A percentile compares a stretch with the other conserved stretches of the same genome.
phyloP scores from a whole-genome alignment of 1,140 invertebrate genomes.

The Drosophila bifasciata region DNA sequence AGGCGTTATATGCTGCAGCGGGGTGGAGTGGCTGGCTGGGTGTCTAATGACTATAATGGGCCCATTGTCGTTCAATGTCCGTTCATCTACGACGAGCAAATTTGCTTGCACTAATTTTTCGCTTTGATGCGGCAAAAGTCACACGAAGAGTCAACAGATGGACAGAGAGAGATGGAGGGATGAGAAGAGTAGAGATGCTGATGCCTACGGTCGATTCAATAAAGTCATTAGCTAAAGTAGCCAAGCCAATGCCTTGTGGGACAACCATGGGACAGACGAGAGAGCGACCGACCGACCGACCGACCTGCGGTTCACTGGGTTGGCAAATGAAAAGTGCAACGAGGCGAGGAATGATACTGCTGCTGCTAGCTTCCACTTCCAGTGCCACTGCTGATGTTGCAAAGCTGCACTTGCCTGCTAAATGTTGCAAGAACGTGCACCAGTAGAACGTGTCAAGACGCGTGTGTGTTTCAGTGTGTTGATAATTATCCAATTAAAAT shows the following conservation, averaged over 20 bases:
- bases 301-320: slow-evolving; percentile 63
- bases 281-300: background rate
- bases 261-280: slow-evolving; percentile 9
- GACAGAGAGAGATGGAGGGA: background rate
- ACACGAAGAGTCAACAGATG: slow-evolving; percentile 60
- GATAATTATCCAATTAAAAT: background rate
- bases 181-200: background rate
- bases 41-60: slow-evolving; percentile 36
- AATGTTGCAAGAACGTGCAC: slow-evolving; percentile 45
- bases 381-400: slow-evolving; percentile 28
- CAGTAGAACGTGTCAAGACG: slow-evolving; percentile 31
- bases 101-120: slow-evolving; percentile 70
- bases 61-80: slow-evolving; percentile 62
- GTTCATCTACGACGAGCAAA: slow-evolving; percentile 54
- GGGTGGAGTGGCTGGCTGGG: background rate
- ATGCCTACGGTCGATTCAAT: slow-evolving; percentile 63
- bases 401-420: slow-evolving; percentile 15
- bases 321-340: slow-evolving; percentile 77
- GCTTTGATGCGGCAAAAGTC: slow-evolving; percentile 72
- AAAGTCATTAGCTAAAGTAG: slow-evolving; percentile 81
- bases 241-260: slow-evolving; percentile 67
- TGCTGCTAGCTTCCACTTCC: slow-evolving; percentile 6
- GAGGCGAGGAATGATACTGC: slow-evolving; percentile 29
- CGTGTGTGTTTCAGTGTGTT: slow-evolving; percentile 4
- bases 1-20: slow-evolving; percentile 21